Evolutionary conservation across 2,113 vertebrate species (phyloP), one percentile per base, ranked within the genome.

Genomic region (Myxocyprinus asiaticus): DNA sequence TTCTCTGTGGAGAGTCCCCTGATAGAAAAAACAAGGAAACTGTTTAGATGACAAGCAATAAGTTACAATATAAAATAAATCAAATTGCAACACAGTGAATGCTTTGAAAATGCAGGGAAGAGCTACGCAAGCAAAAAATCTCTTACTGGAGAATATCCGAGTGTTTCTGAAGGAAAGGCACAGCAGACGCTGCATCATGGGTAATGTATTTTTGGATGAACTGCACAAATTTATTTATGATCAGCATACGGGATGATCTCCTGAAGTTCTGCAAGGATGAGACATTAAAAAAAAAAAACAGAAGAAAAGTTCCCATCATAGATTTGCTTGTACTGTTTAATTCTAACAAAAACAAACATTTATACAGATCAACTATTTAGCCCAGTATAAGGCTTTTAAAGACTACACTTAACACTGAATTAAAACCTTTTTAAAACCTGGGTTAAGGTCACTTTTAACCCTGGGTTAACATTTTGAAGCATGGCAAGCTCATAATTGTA

Each of bases 191-290:
- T 10, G 95, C 95, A 0, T 95, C 95, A 22, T 95, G 93, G 0
- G 95, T 95, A 81, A 99, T 94, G 86, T 99, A 99, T 83, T 95
- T 96, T 82, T 99, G 97, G 50, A 96, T 95, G 78, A 99, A 96
- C 89, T 96, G 96, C 48, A 99, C 95, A 12, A 98, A 98, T 89
- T 95, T 98, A 87, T 92, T 97, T 89, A 98, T 96, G 90, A 98
- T 90, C 1, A 98, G 91, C 44, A 91, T 94, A 1, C 97, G 94
- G 0, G 92, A 95, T n/a, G 92, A 94, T 80, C 96, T 96, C 81
- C 95, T 91, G 77, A 98, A 97, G 89, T 97, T 98, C 97, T 99
- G 85, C 11, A 83, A 69, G 55, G 22, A 33, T 33, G 22, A 14
- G 8, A 70, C 51, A 69, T 61, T 22, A 6, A 33, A 33, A 33